Evolutionary conservation across 2,888 invertebrate species (phyloP).

Genomic region (Clostera curtula): DNA sequence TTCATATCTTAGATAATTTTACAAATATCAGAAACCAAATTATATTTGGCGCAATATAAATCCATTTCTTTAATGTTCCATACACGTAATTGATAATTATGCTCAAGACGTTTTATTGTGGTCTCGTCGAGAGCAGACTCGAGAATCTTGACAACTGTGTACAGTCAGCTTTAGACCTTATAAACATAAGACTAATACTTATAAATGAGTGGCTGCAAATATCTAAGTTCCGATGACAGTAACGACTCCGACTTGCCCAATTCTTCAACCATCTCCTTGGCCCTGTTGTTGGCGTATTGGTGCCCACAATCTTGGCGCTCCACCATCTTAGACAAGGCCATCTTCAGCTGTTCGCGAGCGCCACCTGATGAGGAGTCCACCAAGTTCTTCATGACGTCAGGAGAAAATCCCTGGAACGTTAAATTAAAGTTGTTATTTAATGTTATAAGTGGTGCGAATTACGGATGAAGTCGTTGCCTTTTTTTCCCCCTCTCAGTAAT

Average conservation of each 20-base stretch:
- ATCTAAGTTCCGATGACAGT: slow-evolving; percentile 73
- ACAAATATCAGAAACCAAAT: too few species aligned
- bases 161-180: too few species aligned
- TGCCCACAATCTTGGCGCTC: slow-evolving; percentile 75
- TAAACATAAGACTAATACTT: slow-evolving; percentile 26
- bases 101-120: too few species aligned
- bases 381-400: slow-evolving; percentile 70
- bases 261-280: slow-evolving; percentile 70
- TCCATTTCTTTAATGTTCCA: too few species aligned
- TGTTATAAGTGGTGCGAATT: neutral
- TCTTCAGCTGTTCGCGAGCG: slow-evolving; percentile 73
- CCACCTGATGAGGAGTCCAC: slow-evolving; percentile 73
- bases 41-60: too few species aligned
- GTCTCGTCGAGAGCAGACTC: too few species aligned
- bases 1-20: too few species aligned
- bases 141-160: too few species aligned
- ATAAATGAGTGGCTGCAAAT: slow-evolving; percentile 73
- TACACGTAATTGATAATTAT: too few species aligned
- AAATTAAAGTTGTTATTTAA: neutral
- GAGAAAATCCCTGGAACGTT: slow-evolving; percentile 75
- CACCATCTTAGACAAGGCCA: slow-evolving; percentile 73
- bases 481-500: too few species aligned
- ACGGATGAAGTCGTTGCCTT: too few species aligned
- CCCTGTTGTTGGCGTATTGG: slow-evolving; percentile 73
- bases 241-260: slow-evolving; percentile 73